These are phyloP conservation scores for Pseudomyrmex dendroicus DNA, from an alignment of 1,140 invertebrate genomes.

Conservation along the genomic window DNA sequence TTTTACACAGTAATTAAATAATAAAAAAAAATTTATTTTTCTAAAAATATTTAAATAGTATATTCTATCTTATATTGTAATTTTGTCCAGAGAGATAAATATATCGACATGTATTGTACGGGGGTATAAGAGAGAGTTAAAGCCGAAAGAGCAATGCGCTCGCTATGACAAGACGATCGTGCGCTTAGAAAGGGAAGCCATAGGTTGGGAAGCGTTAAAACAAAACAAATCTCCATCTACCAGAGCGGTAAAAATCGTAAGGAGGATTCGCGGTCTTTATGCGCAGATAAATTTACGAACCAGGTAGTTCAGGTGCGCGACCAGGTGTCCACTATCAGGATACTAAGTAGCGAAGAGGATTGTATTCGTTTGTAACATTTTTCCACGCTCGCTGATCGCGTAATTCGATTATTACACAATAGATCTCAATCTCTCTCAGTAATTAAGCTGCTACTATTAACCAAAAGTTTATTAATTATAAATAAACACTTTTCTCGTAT, in stretches of 20 bases:
- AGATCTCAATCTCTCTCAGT: not conserved
- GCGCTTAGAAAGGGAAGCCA: slow-evolving; percentile 58
- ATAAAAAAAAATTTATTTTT: not conserved
- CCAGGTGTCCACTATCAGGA: slow-evolving; percentile 76
- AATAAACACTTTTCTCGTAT: no score
- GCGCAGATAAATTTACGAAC: slow-evolving; percentile 76
- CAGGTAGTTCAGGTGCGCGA: slow-evolving; percentile 80
- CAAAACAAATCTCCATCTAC: slow-evolving; percentile 71
- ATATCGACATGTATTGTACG: not conserved
- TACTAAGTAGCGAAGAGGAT: slow-evolving; percentile 68
- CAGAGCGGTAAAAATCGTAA: slow-evolving; percentile 69
- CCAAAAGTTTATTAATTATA: no score
- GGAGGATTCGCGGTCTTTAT: slow-evolving; percentile 65
- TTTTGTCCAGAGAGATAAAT: slow-evolving; percentile 4
- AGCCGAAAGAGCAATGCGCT: slow-evolving; percentile 9
- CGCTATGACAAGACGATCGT: not conserved
- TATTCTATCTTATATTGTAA: not conserved
- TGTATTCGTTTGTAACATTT: slow-evolving; percentile 37
- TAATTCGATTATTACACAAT: slow-evolving; percentile 7
- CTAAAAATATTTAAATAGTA: not conserved
- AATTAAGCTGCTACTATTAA: no score
- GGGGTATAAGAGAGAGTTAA: not conserved
- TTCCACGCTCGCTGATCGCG: slow-evolving; percentile 14
- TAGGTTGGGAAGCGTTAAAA: slow-evolving; percentile 76
- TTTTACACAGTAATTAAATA: no score